These are phyloP conservation scores for Vanacampus margaritifer DNA, from an alignment of 2,113 vertebrate genomes.

Conservation along the genomic window DNA sequence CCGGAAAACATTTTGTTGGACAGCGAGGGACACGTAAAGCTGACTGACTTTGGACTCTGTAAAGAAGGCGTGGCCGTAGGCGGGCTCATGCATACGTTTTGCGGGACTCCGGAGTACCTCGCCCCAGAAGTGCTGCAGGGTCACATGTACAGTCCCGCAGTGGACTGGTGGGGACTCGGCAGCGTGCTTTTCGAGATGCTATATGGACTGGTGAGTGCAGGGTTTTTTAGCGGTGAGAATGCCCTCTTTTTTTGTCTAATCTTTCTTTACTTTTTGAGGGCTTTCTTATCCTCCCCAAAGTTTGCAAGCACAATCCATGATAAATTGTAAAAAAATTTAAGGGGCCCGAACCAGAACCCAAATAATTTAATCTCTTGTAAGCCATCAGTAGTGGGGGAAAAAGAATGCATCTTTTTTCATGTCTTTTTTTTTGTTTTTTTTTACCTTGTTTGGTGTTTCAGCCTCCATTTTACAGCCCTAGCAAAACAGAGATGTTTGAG, in stretches of 20 bases:
- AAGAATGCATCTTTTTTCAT: no score
- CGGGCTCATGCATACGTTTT: constrained; percentile 70
- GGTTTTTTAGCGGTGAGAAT: neutral
- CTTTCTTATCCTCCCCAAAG: neutral
- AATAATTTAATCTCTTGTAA: neutral
- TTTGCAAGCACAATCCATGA: no score
- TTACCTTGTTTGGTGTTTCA: constrained; percentile 30
- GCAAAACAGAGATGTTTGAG: constrained; percentile 69
- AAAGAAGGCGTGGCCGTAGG: constrained; percentile 71
- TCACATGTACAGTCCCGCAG: constrained; percentile 65
- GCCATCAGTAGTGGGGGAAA: no score
- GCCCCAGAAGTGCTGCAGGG: constrained; percentile 76
- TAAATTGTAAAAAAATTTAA: no score
- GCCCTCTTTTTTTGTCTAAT: neutral
- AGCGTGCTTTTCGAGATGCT: constrained; percentile 78
- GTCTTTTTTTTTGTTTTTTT: neutral
- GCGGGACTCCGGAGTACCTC: constrained; percentile 76
- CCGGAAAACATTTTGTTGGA: constrained; percentile 78
- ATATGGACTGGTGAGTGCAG: constrained; percentile 65
- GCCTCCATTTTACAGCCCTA: constrained; percentile 76
- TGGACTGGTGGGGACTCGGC: constrained; percentile 80
- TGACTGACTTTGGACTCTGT: constrained; percentile 78
- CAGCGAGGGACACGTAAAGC: constrained; percentile 70
- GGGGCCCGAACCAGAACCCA: no score
- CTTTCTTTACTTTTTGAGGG: no score